phyloP scores from a whole-genome alignment of 1,140 invertebrate genomes.

The Conus ventricosus region DNA sequence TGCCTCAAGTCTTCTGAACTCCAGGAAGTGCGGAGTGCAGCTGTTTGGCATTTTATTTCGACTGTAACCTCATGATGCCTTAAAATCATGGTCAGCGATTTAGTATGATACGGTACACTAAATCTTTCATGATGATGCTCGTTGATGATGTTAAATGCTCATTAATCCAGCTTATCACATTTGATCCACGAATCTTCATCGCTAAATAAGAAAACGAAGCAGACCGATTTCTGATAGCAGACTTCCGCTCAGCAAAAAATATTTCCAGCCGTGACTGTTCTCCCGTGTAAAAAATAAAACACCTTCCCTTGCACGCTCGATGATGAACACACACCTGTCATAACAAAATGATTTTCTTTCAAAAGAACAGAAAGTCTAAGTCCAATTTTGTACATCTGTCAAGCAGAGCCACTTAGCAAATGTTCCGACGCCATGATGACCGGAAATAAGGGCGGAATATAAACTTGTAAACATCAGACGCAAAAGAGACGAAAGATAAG shows the following conservation, averaged over 20 bases:
- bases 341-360: background rate
- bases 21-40: background rate
- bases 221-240: conserved; percentile 11
- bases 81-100: background rate
- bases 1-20: background rate
- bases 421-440: conserved; percentile 33
- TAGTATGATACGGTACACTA: background rate
- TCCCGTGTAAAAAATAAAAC: background rate
- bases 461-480: conserved; percentile 36
- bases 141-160: background rate
- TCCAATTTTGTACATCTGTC: conserved; percentile 25
- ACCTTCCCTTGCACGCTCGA: background rate
- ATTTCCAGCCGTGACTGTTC: background rate
- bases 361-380: background rate
- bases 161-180: background rate
- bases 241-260: background rate
- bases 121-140: background rate
- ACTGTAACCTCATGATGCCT: background rate
- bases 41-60: background rate
- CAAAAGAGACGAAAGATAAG: background rate
- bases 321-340: background rate
- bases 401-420: background rate
- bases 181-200: background rate
- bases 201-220: background rate
- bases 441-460: conserved; percentile 35